Percentiles rank a stretch among this genome's conserved stretches.
phyloP scores from a whole-genome alignment of 2,888 invertebrate species.

The Lepidonotus clava region DNA sequence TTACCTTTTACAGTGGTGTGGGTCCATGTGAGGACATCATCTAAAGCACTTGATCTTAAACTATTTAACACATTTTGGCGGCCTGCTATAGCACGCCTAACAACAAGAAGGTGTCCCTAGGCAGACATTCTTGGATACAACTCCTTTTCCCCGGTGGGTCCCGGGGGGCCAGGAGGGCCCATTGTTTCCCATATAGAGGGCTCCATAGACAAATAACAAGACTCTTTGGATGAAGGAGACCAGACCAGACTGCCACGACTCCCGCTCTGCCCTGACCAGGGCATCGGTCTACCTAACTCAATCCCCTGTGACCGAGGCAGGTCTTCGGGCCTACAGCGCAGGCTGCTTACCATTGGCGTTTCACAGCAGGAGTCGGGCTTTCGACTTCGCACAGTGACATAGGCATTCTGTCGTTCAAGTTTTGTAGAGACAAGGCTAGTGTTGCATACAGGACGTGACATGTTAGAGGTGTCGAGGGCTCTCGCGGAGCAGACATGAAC shows the following conservation, averaged over 20 bases:
- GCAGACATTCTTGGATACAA: not conserved
- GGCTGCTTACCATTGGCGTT: not conserved
- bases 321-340: not conserved
- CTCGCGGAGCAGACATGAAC: not conserved
- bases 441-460: not conserved
- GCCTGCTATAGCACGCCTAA: not conserved
- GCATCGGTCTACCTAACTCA: slow-evolving; percentile 18
- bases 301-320: not conserved
- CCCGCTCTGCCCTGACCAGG: not conserved
- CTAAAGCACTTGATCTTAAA: slow-evolving; percentile 42
- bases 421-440: slow-evolving; percentile 40
- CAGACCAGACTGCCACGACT: not conserved
- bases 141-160: no score
- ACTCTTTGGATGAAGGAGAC: not conserved
- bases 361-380: not conserved
- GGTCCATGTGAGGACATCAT: not conserved
- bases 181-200: not conserved
- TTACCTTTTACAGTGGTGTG: not conserved
- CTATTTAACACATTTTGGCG: slow-evolving; percentile 32
- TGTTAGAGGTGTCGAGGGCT: not conserved
- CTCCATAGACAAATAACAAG: not conserved
- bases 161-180: not conserved
- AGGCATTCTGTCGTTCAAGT: slow-evolving; percentile 11
- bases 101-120: not conserved
- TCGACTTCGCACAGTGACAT: not conserved